Evolutionary conservation across 2,797 vertebrate species (phyloP).

Genomic region (Kryptopterus vitreolus): DNA sequence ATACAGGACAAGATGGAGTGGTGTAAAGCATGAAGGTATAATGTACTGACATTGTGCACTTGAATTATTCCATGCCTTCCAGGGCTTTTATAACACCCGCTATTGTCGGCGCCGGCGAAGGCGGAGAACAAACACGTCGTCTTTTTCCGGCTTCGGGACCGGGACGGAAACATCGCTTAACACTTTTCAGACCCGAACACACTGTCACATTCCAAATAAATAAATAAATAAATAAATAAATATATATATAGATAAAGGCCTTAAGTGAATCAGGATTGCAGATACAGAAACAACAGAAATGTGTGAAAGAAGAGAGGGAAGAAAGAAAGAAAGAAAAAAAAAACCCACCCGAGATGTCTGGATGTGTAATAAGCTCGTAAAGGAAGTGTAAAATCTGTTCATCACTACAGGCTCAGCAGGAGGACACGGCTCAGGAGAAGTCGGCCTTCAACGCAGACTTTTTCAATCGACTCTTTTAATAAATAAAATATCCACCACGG

Average conservation of each 20-base stretch:
- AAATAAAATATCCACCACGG: neutral
- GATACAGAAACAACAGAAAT: neutral
- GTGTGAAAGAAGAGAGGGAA: neutral
- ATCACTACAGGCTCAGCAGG: slow-evolving; percentile 23
- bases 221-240: too few relatives aligned
- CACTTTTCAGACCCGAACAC: neutral
- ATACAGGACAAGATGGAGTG: neutral
- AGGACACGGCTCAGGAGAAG: slow-evolving; percentile 3
- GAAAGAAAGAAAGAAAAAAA: neutral
- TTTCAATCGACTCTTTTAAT: neutral
- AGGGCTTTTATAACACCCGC: neutral
- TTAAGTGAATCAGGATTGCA: neutral
- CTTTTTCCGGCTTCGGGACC: neutral
- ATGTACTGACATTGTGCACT: neutral
- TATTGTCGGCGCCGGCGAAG: neutral
- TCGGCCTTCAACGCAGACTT: neutral
- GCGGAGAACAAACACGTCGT: neutral
- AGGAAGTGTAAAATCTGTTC: slow-evolving; percentile 16
- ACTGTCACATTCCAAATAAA: neutral
- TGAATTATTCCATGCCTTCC: slow-evolving; percentile 8
- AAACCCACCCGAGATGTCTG: neutral
- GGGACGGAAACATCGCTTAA: neutral
- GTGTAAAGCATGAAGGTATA: slow-evolving; percentile 3
- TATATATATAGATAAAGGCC: neutral
- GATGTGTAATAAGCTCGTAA: neutral